phyloP scores from a whole-genome alignment of 2,888 invertebrate genomes.

The Calephelis perditalis region DNA sequence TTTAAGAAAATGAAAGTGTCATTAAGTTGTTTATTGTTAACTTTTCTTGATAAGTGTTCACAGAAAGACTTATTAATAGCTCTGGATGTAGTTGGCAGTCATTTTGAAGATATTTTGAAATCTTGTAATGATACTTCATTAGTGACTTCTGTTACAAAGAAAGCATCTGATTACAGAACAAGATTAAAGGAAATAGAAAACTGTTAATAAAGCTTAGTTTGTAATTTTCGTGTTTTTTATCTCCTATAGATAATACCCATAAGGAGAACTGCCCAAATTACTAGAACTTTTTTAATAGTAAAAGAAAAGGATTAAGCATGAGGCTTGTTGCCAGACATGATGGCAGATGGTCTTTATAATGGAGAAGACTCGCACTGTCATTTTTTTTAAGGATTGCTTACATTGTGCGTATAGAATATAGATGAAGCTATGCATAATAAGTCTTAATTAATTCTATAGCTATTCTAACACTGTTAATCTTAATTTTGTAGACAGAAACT shows the following conservation, averaged over 20 bases:
- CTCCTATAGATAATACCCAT: not conserved
- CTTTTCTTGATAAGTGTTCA: constrained; percentile 52
- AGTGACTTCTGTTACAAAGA: constrained; percentile 39
- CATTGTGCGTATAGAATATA: too few species aligned
- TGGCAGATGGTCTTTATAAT: too few species aligned
- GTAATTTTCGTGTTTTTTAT: constrained; percentile 31
- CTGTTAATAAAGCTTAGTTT: constrained; percentile 25
- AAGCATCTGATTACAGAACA: constrained; percentile 45
- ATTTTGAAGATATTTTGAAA: constrained; percentile 50
- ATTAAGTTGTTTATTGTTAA: constrained; percentile 46
- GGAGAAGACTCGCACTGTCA: too few species aligned
- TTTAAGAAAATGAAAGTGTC: constrained; percentile 47
- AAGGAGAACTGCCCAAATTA: too few species aligned
- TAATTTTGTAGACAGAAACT: too few species aligned
- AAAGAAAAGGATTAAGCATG: too few species aligned
- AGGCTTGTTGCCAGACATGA: too few species aligned
- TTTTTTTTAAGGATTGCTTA: too few species aligned
- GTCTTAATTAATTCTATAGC: too few species aligned
- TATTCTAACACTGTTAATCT: too few species aligned
- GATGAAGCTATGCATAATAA: too few species aligned
- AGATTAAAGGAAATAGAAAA: constrained; percentile 51
- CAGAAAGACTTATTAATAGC: constrained; percentile 44
- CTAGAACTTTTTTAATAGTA: too few species aligned
- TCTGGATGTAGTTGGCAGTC: constrained; percentile 42
- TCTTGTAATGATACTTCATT: constrained; percentile 42